Evolutionary conservation across 2,113 vertebrate species (phyloP).

Genomic region (Entomyzon cyanotis): DNA sequence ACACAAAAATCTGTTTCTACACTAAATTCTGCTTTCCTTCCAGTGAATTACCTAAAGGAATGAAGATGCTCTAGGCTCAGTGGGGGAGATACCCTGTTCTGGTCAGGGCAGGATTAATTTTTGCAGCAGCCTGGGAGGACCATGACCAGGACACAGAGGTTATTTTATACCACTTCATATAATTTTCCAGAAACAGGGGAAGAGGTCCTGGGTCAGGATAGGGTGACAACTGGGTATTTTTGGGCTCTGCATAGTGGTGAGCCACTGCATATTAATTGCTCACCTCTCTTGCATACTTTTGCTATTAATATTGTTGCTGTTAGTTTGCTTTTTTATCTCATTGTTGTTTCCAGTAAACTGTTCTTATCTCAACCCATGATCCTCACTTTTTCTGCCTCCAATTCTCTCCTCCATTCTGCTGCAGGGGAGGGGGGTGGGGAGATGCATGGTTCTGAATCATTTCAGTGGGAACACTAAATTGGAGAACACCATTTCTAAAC

Average conservation of each 20-base stretch:
- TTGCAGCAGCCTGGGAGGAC: neutral
- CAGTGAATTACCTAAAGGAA: neutral
- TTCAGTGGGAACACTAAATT: neutral
- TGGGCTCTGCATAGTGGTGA: neutral
- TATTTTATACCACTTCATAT: neutral
- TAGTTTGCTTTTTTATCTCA: neutral
- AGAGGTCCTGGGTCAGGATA: rapidly evolving
- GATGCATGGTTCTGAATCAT: no score
- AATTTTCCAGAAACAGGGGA: neutral
- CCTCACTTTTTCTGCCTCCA: neutral
- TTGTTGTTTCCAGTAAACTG: neutral
- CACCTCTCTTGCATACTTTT: neutral
- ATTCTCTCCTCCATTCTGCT: neutral
- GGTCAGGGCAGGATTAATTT: neutral
- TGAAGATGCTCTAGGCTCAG: neutral
- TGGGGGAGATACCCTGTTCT: neutral
- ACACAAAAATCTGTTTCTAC: neutral
- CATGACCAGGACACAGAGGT: neutral
- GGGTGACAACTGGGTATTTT: neutral
- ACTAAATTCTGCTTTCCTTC: neutral
- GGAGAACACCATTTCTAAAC: neutral
- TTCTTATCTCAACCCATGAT: neutral
- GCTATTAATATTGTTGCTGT: no score
- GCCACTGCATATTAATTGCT: neutral
- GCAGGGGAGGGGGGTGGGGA: neutral